A percentile compares a stretch with the other conserved stretches of the same genome.
phyloP scores from a whole-genome alignment of 2,113 vertebrate genomes.

The Grammomys dolichurus region DNA sequence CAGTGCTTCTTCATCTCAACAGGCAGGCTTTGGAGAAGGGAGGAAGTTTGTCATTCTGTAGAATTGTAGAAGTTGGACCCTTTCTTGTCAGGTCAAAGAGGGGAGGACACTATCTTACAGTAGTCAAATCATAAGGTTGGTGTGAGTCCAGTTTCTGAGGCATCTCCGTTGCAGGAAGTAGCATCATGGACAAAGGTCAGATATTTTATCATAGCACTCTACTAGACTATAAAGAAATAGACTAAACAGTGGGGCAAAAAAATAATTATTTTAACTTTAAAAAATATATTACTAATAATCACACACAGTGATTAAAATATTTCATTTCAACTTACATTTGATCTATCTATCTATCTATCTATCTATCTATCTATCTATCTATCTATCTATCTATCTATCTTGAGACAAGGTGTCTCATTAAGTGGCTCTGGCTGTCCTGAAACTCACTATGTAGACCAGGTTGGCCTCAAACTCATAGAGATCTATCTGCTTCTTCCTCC shows the following conservation, averaged over 20 bases:
- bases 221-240: neutral
- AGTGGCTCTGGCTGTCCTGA: neutral
- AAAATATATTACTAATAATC: neutral
- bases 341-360: neutral
- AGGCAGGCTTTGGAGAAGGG: neutral
- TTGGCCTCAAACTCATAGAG: neutral
- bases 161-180: neutral
- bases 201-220: too few species aligned
- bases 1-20: neutral
- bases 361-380: neutral
- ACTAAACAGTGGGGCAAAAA: neutral
- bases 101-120: neutral
- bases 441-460: neutral
- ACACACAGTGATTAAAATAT: constrained; percentile 18
- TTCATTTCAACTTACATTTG: neutral
- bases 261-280: neutral
- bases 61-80: neutral
- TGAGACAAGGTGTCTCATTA: neutral
- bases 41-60: neutral
- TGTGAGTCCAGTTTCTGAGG: neutral
- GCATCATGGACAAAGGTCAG: neutral
- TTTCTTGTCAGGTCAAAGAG: neutral
- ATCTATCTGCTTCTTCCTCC: neutral
- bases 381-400: neutral
- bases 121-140: neutral